A percentile compares a stretch with the other conserved stretches of the same genome.
Evolutionary conservation across 1,140 invertebrate species (phyloP).

Genomic region (Adelges cooleyi): DNA sequence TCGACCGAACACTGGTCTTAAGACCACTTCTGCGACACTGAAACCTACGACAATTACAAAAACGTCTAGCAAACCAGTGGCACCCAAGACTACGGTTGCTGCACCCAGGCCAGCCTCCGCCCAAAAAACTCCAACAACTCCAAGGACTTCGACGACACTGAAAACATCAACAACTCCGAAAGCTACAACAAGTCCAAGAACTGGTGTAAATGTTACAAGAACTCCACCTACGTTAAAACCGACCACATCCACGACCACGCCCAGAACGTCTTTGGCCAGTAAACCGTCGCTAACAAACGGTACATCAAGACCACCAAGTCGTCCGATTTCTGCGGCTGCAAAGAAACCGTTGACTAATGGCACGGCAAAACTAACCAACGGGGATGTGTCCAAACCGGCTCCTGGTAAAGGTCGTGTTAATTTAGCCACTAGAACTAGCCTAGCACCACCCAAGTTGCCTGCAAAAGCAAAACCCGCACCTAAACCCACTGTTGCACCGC

Average conservation of each 20-base stretch:
- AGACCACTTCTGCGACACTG: constrained; percentile 18
- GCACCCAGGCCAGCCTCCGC: constrained; percentile 1
- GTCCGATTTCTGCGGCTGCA: not conserved
- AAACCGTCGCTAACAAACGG: not conserved
- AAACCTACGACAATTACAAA: constrained; percentile 9
- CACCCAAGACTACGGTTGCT: not conserved
- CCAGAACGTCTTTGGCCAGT: not conserved
- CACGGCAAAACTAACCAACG: constrained; percentile 3
- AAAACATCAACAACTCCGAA: not conserved
- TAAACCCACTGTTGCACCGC: not conserved
- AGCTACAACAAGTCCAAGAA: not conserved
- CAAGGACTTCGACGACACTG: not conserved
- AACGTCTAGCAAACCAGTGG: not conserved
- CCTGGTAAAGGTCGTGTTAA: not conserved
- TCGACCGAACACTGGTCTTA: constrained; percentile 16
- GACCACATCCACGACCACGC: not conserved
- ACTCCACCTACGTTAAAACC: not conserved
- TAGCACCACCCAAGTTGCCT: constrained; percentile 20
- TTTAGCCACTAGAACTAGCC: constrained; percentile 23
- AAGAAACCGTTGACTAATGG: not conserved
- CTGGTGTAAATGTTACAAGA: not conserved
- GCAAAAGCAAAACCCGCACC: constrained; percentile 9
- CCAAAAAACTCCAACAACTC: constrained; percentile 27
- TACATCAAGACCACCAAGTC: not conserved
- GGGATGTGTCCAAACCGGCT: not conserved